phyloP scores from a whole-genome alignment of 2,888 invertebrate genomes.

The Dorcus parallelipipedus region DNA sequence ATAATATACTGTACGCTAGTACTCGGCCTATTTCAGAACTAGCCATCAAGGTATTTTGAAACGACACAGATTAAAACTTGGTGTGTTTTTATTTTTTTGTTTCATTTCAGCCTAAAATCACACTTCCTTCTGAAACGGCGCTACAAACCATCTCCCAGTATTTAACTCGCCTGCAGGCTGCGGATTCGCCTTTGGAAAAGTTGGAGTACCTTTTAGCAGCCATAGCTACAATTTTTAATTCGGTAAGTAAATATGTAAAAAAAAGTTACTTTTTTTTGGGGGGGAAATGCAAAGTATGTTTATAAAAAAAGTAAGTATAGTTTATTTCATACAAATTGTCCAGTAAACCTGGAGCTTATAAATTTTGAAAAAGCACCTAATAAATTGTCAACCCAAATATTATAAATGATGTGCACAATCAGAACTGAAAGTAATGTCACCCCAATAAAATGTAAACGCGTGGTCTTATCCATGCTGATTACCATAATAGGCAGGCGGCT shows the following conservation, averaged over 20 bases:
- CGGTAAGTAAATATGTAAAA: slow-evolving; percentile 51
- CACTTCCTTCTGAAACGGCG: slow-evolving; percentile 71
- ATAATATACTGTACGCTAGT: slow-evolving; percentile 67
- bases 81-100: slow-evolving; percentile 3
- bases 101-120: slow-evolving; percentile 61
- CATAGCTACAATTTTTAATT: slow-evolving; percentile 83
- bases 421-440: too few species aligned
- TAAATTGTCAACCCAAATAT: too few species aligned
- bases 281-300: too few species aligned
- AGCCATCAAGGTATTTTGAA: slow-evolving; percentile 59
- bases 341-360: too few species aligned
- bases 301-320: too few species aligned
- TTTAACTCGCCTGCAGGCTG: slow-evolving; percentile 80
- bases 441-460: too few species aligned
- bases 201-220: slow-evolving; percentile 86
- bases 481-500: too few species aligned
- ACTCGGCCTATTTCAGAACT: slow-evolving; percentile 66
- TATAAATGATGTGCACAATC: too few species aligned
- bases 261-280: neutral
- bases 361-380: too few species aligned
- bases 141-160: slow-evolving; percentile 75
- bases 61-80: neutral
- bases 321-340: too few species aligned
- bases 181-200: slow-evolving; percentile 91
- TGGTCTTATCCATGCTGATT: too few species aligned